Percentiles rank a stretch among this genome's conserved stretches.
phyloP scores from a whole-genome alignment of 2,113 vertebrate genomes.

The Crypturellus undulatus region DNA sequence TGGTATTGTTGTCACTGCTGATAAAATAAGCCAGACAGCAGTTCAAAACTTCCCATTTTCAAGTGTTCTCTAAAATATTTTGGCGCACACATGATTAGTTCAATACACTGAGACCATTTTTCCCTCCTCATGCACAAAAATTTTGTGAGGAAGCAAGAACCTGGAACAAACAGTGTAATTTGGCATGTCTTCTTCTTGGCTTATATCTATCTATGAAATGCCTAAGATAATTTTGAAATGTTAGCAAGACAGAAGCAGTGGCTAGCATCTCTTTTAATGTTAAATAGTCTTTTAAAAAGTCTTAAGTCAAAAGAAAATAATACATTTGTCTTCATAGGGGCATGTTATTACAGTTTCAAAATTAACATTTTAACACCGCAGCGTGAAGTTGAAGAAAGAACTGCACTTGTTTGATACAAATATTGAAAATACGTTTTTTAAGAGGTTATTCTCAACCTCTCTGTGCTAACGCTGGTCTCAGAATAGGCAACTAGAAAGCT shows the following conservation, averaged over 20 bases:
- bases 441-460: neutral
- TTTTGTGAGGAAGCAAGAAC: neutral
- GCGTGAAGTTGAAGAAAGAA: neutral
- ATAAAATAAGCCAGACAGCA: neutral
- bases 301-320: constrained; percentile 9
- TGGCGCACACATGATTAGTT: neutral
- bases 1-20: neutral
- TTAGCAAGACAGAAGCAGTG: constrained; percentile 39
- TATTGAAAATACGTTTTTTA: constrained; percentile 1
- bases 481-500: neutral
- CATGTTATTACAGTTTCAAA: constrained; percentile 20
- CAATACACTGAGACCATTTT: neutral
- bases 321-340: neutral
- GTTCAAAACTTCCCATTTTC: neutral
- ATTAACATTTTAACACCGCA: constrained; percentile 3
- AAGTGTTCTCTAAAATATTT: neutral
- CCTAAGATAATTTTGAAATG: constrained; percentile 9
- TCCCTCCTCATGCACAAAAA: neutral
- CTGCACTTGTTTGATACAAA: neutral
- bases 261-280: constrained; percentile 4
- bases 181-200: constrained; percentile 9
- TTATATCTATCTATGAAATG: constrained; percentile 46
- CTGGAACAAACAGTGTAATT: neutral
- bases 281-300: constrained; percentile 33
- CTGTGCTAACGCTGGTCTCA: neutral